Evolutionary conservation across 2,113 vertebrate genomes (phyloP).

Genomic region (Emydocephalus ijimae): DNA sequence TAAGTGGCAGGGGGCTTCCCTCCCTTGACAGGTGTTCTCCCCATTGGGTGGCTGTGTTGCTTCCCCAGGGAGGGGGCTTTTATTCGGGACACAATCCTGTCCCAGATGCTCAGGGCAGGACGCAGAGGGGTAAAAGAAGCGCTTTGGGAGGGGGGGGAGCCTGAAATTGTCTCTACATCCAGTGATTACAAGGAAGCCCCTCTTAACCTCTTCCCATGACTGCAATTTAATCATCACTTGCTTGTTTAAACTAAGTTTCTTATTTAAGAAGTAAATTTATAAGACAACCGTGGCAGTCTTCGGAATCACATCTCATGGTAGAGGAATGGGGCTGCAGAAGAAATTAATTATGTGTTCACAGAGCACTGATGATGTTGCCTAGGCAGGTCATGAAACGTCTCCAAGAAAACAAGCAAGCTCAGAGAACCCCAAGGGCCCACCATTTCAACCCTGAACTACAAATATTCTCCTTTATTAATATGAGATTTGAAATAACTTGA

Average conservation of each 20-base stretch:
- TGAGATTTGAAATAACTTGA: neutral
- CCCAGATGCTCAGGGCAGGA: neutral
- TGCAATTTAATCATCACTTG: neutral
- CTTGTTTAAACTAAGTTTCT: neutral
- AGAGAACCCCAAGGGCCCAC: neutral
- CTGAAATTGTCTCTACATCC: neutral
- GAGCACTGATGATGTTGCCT: neutral
- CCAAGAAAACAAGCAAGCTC: neutral
- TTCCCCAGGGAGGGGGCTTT: accelerated
- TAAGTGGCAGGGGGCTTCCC: conserved; percentile 55
- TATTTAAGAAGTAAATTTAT: neutral
- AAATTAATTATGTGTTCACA: neutral
- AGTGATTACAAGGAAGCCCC: neutral
- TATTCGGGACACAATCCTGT: neutral
- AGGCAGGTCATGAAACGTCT: neutral
- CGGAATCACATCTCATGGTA: neutral
- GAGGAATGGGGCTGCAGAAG: neutral
- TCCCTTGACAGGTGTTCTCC: neutral
- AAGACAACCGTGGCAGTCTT: neutral
- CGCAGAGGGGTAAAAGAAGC: neutral
- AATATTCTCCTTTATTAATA: neutral
- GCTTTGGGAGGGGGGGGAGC: neutral
- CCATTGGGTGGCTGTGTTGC: accelerated
- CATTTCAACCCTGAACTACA: neutral
- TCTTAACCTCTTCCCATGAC: neutral